Percentiles rank a stretch among this genome's conserved stretches.
phyloP scores from a whole-genome alignment of 2,113 vertebrate genomes.

The Cairina moschata region DNA sequence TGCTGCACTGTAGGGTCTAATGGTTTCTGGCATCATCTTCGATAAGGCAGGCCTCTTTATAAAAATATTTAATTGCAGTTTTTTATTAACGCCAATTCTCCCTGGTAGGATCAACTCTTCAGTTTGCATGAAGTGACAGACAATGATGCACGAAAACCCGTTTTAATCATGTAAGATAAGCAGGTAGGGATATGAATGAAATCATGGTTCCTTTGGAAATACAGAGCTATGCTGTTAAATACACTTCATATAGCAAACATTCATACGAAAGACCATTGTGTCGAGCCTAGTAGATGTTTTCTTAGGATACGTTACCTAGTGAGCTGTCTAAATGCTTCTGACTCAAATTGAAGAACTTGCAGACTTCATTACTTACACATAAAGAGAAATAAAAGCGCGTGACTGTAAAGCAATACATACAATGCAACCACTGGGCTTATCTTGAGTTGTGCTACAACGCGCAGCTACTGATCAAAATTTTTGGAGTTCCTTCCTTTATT shows the following conservation, averaged over 20 bases:
- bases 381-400: background rate
- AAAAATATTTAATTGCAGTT: background rate
- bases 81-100: background rate
- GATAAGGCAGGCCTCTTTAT: background rate
- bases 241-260: background rate
- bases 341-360: background rate
- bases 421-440: background rate
- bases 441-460: background rate
- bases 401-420: background rate
- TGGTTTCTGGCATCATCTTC: background rate
- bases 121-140: background rate
- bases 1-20: background rate
- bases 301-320: background rate
- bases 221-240: background rate
- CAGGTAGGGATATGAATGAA: conserved; percentile 47
- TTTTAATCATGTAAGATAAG: conserved; percentile 44
- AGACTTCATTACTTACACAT: background rate
- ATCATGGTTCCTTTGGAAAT: conserved; percentile 12
- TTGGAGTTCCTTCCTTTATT: background rate
- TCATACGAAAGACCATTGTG: background rate
- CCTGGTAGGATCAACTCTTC: conserved; percentile 16
- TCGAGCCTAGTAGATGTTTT: background rate
- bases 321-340: background rate
- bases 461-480: background rate
- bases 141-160: conserved; percentile 12